Conservation (phyloP, 2,888 invertebrate genomes). For the Thera britannica region DNA sequence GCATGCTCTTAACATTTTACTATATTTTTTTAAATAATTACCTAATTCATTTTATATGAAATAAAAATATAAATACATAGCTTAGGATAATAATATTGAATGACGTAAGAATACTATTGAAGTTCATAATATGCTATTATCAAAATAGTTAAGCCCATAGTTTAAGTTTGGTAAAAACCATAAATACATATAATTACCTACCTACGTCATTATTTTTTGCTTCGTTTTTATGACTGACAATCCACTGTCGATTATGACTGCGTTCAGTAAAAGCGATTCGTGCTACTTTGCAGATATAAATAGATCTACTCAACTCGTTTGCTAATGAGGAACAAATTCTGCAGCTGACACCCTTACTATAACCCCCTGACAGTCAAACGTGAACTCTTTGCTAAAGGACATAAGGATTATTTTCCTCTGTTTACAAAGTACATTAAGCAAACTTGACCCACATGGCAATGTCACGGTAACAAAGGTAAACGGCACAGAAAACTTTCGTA, state of each 20-base stretch:
- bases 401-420: constrained; percentile 10
- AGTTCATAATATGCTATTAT: background rate
- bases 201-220: background rate
- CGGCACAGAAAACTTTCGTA: background rate
- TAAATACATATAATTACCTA: background rate
- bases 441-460: constrained; percentile 37
- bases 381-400: constrained; percentile 1
- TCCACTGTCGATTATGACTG: background rate
- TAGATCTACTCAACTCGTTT: constrained; percentile 1
- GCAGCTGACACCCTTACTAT: background rate
- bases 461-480: constrained; percentile 27
- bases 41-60: too few species aligned
- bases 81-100: too few species aligned
- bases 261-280: background rate
- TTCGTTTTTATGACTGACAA: background rate
- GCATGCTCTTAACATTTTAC: too few species aligned
- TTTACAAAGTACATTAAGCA: constrained; percentile 14
- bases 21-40: too few species aligned
- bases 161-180: background rate
- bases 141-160: background rate
- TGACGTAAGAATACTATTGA: background rate
- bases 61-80: too few species aligned
- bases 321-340: constrained; percentile 9
- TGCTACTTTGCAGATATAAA: constrained; percentile 1
- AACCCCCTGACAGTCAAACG: constrained; percentile 5